Evolutionary conservation across 2,888 invertebrate species (phyloP).

Genomic region (Plebejus argus): DNA sequence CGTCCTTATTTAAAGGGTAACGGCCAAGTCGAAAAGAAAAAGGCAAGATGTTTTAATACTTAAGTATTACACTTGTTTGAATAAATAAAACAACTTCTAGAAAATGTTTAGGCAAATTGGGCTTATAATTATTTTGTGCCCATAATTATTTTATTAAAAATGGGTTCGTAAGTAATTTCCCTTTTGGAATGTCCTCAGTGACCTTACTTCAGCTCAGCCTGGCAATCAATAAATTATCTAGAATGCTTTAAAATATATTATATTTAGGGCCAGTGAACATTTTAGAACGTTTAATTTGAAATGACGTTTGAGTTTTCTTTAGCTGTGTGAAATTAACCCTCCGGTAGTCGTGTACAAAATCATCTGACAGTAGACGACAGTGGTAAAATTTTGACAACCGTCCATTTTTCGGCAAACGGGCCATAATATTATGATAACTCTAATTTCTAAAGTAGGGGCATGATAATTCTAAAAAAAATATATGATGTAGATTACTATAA

Average conservation of each 20-base stretch:
- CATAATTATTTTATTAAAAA: conserved; percentile 1
- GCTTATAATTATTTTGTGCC: no score
- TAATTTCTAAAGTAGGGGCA: no score
- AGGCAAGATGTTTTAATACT: no score
- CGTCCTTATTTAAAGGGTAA: no score
- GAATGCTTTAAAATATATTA: conserved; percentile 3
- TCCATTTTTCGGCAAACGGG: no score
- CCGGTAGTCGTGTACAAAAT: neutral
- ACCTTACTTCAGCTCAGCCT: neutral
- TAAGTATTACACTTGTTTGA: neutral
- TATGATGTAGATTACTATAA: no score
- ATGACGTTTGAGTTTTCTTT: no score
- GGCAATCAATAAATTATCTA: conserved; percentile 20
- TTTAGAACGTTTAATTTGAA: neutral
- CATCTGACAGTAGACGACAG: neutral
- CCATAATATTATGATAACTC: no score
- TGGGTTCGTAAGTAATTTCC: neutral
- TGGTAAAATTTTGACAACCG: neutral
- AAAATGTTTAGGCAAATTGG: neutral
- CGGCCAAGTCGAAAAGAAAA: no score
- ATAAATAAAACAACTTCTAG: neutral
- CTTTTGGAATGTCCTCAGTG: conserved; percentile 23
- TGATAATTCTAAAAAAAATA: no score
- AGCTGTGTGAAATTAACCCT: neutral
- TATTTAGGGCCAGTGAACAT: neutral